Evolutionary conservation across 2,113 vertebrate genomes (phyloP).

Genomic region (Lampris megalopsis): DNA sequence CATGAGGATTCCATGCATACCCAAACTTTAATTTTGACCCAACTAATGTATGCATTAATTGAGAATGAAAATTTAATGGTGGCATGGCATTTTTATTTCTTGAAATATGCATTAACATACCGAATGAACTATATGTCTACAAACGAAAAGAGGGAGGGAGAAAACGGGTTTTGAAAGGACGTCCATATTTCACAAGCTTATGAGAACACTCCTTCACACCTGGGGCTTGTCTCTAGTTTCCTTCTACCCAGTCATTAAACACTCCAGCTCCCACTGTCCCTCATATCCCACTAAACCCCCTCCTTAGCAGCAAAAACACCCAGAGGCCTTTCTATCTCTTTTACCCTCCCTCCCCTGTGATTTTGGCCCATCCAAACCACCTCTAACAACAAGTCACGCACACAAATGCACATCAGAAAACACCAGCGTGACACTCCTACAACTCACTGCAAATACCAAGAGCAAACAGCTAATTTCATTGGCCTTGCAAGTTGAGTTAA

Average conservation of each 20-base stretch:
- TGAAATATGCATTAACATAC: too few species aligned
- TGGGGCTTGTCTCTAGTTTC: slow-evolving; percentile 14
- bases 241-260: slow-evolving; percentile 32
- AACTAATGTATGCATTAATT: too few species aligned
- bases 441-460: slow-evolving; percentile 16
- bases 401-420: slow-evolving; percentile 49
- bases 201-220: slow-evolving; percentile 12
- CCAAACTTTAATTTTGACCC: too few species aligned
- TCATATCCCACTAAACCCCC: slow-evolving; percentile 6
- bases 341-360: slow-evolving; percentile 2
- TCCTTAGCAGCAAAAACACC: slow-evolving; percentile 29
- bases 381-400: slow-evolving; percentile 45
- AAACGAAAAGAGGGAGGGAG: too few species aligned
- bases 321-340: slow-evolving; percentile 18
- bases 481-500: slow-evolving; percentile 5
- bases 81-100: too few species aligned
- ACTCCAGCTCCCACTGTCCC: slow-evolving; percentile 18
- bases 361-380: slow-evolving; percentile 24
- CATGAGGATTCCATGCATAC: too few species aligned
- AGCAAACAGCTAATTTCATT: slow-evolving; percentile 28
- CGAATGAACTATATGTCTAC: too few species aligned
- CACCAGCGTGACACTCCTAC: slow-evolving; percentile 38
- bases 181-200: neutral
- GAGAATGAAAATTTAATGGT: too few species aligned
- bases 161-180: too few species aligned